Base-by-base conservation (phyloP, 2,797 vertebrate species). In the Notolepis coatsorum region DNA sequence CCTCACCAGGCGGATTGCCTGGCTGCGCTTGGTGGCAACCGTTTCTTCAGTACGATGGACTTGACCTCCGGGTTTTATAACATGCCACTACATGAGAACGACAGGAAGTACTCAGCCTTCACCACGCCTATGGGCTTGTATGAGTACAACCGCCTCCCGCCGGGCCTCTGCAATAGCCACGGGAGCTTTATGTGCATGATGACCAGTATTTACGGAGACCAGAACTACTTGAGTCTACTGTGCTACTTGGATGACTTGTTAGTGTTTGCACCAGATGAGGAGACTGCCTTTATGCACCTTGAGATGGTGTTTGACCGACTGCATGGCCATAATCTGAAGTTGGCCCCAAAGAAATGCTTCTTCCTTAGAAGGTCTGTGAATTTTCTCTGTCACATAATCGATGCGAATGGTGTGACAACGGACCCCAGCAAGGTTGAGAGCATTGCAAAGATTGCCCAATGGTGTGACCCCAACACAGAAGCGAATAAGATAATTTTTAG, bases 111-210 rank as follows among this genome's bases (percentile, higher is more conserved):
- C 30, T 52, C 57, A 0, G 43, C 73, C 4, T 53, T 71, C 4
- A 62, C 61, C 2, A 66, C 57, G 0, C 61, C 43, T 0, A 49
- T 73, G 41, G 65, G 51, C 5, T 9, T 68, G 1, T 60, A 41
- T 2, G 39, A 71, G 4, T 63, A 71, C 8, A 78, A 78, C 7
- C 1, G 35, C 0, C 17, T 71, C 7, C 60, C 61, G 0, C 68
- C 69, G 18, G 61, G 62, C 0, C 46, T 76, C 4, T 76, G 72
- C 35, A 76, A 76, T 12, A 79, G 61, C 8, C 66, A 66, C 0
- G 64, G n/a, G 0, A 53, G 60, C 4, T 68, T 74, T 2, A 77
- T 69, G 73, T 3, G 39, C 0, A 75, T 72, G 64, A 64, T 67
- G 65, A 62, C 45, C 3, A 67, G 54, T 28, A 68, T 74, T 12